Evolutionary conservation across 1,140 invertebrate genomes (phyloP), one percentile per base, ranked within the genome.

Genomic region (Eulimnadia texana): DNA sequence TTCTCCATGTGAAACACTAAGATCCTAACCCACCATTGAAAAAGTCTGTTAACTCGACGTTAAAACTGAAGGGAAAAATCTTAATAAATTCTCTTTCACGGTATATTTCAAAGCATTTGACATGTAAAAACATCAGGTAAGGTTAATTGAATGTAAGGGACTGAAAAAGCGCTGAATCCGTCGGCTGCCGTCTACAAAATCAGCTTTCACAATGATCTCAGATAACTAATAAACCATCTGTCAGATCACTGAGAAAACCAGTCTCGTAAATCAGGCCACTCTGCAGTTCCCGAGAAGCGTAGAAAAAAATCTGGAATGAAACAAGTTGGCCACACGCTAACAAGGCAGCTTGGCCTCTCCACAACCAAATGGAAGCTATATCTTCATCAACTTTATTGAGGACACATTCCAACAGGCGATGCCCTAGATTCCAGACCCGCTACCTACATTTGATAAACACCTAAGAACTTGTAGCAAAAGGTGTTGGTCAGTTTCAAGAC

Each of bases 141-240:
- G n/a, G n/a, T n/a, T n/a, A n/a, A n/a, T n/a, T n/a, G n/a, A n/a
- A n/a, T n/a, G n/a, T n/a, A n/a, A n/a, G n/a, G n/a, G n/a, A n/a
- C n/a, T n/a, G n/a, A n/a, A n/a, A n/a, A 42, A 42, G 6, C 33
- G 33, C 16, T 42, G 33, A 42, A 9, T 16, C 33, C 33, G 60
- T 52, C 60, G n/a, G 60, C 51, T 28, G 60, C 58, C 49, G 25
- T 60, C 57, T 57, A 54, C 56, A 63, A 63, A 63, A 63, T 63
- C 62, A 63, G 62, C 62, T 63, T 63, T 63, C 62, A 63, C 62
- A 63, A 63, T 63, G 62, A 63, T 63, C 62, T 63, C 62, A 63
- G 62, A 63, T 33, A 51, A n/a, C 23, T 63, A n/a, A 63, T 53
- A 52, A 19, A 47, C 53, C 51, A 63, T 63, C 62, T 63, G 62